Evolutionary conservation across 2,113 vertebrate species (phyloP).

Genomic region (Myrmecophaga tridactyla): DNA sequence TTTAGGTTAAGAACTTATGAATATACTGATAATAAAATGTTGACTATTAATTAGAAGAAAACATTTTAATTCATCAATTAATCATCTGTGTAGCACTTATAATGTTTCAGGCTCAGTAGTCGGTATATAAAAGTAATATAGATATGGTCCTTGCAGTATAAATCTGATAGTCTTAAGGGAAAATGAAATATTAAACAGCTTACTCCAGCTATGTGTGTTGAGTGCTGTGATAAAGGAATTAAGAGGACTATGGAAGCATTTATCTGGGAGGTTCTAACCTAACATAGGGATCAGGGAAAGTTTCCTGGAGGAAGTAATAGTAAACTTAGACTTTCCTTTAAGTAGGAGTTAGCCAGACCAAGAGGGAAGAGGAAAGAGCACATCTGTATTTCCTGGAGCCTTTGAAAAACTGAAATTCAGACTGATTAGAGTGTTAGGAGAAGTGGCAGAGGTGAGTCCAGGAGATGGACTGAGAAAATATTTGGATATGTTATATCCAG

Average conservation of each 20-base stretch:
- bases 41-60: not conserved
- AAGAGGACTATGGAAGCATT: not conserved
- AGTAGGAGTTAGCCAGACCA: not conserved
- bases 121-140: not conserved
- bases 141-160: not conserved
- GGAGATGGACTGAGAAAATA: not conserved
- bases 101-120: not conserved
- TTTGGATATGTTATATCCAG: no score
- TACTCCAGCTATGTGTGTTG: not conserved
- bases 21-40: slow-evolving; percentile 28
- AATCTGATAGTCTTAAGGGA: not conserved
- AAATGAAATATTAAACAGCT: not conserved
- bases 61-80: not conserved
- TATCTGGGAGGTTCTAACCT: not conserved
- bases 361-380: not conserved
- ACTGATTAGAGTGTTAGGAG: not conserved
- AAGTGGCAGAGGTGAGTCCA: not conserved
- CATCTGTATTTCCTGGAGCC: not conserved
- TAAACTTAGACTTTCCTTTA: not conserved
- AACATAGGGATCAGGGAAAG: not conserved
- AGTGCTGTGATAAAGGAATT: not conserved
- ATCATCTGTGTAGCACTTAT: not conserved
- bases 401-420: not conserved
- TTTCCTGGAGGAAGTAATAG: not conserved
- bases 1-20: not conserved